These are phyloP conservation scores for Pangasius sanitwongsei DNA, from an alignment of 2,797 vertebrate genomes.

Conservation along the genomic window DNA sequence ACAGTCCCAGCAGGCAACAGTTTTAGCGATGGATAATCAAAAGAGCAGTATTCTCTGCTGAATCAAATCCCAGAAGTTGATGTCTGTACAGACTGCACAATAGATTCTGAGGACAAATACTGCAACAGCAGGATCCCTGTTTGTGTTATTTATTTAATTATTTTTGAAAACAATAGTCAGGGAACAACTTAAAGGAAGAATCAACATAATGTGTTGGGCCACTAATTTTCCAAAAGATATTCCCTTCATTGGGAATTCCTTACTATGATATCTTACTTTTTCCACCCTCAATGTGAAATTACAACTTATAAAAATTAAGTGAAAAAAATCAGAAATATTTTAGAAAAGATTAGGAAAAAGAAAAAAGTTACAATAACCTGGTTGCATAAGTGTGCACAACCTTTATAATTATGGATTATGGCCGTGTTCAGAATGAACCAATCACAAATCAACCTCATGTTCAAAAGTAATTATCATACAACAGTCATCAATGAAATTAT, in stretches of 20 bases:
- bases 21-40: conserved; percentile 16
- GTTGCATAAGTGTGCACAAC: no score
- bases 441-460: no score
- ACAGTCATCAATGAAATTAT: no score
- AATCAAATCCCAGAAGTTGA: conserved; percentile 11
- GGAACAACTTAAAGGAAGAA: neutral
- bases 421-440: no score
- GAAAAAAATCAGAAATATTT: no score
- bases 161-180: neutral
- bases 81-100: conserved; percentile 10
- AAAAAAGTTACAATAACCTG: no score
- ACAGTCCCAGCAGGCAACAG: conserved; percentile 3
- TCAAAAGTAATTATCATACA: no score
- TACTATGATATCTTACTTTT: neutral
- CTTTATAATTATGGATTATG: no score
- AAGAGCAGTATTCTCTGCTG: conserved; percentile 2
- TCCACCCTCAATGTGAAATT: no score
- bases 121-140: neutral
- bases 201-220: neutral
- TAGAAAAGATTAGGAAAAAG: no score
- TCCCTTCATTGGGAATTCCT: neutral
- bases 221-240: neutral
- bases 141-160: neutral
- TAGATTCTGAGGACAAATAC: conserved; percentile 9
- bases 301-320: no score